Evolutionary conservation across 2,113 vertebrate genomes (phyloP), one percentile per base, ranked within the genome.

Genomic region (Sylvietta virens): DNA sequence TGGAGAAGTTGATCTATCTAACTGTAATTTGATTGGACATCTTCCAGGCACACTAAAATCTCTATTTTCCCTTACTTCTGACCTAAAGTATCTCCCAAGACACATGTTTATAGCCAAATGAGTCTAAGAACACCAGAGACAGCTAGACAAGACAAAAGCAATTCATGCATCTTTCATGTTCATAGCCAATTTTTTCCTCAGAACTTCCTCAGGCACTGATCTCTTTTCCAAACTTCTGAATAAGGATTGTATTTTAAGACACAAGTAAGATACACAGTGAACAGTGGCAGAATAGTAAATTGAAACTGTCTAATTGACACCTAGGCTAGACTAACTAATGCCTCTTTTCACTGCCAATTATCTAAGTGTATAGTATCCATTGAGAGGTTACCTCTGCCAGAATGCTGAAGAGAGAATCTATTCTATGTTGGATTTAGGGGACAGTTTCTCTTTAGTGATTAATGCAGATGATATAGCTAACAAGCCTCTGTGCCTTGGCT

Each of bases 11-110:
- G 28, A 60, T 95, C 22, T 88, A 31, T 62, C 30, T 86, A 76
- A 28, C 20, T 84, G 9, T 81, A 89, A 88, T 94, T 88, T 95
- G 76, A 70, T 7, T 78, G 86, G 37, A 93, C 76, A 53, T 50
- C 62, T 92, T 95, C 78, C 73, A 93, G 76, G 56, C 62, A 83
- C n/a, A 57, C 62, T 74, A 51, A 78, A 81, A 81, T 72, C 79
- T 95, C 77, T 69, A 81, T 94, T 95, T 96, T 96, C 57, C 73
- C 76, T 96, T 96, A 89, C 28, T 65, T 47, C 37, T 90, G 85
- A 92, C 81, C 56, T 60, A 73, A 78, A 89, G 83, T 71, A 83
- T 73, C 35, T 90, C 90, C 61, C 47, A 76, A 96, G 74, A 74
- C 24, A 65, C 61, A 81, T n/a, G 4, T 64, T 80, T 12, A 21